Evolutionary conservation across 2,797 vertebrate species (phyloP).

Genomic region (Malacoctenus gilli): DNA sequence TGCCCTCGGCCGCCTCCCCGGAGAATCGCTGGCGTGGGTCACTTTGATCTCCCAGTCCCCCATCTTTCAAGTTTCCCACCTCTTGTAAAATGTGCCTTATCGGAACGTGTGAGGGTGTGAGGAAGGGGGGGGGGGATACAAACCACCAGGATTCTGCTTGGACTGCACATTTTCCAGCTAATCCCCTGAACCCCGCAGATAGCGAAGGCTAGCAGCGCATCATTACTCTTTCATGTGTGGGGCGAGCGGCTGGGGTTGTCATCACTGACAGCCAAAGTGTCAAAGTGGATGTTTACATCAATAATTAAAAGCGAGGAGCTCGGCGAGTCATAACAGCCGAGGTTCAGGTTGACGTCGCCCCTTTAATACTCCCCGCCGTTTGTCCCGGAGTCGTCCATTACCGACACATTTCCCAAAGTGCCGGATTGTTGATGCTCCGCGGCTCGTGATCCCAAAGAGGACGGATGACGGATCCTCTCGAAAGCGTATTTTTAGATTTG

Average conservation of each 20-base stretch:
- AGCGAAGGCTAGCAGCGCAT: conserved; percentile 42
- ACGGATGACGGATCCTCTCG: not conserved
- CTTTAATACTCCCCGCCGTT: conserved; percentile 50
- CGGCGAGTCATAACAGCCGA: conserved; percentile 46
- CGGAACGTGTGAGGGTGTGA: conserved; percentile 14
- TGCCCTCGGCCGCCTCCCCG: conserved; percentile 30
- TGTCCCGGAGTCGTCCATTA: conserved; percentile 33
- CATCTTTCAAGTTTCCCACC: conserved; percentile 57
- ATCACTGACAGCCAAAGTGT: conserved; percentile 61
- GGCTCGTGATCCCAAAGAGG: conserved; percentile 18
- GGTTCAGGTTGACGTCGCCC: conserved; percentile 27
- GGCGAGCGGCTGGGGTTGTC: conserved; percentile 50
- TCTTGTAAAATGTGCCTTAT: conserved; percentile 53
- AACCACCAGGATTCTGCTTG: conserved; percentile 31
- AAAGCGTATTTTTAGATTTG: not conserved
- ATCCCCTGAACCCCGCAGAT: conserved; percentile 55
- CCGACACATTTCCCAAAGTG: conserved; percentile 31
- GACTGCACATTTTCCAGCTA: conserved; percentile 57
- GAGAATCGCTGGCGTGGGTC: conserved; percentile 45
- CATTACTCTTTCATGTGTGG: conserved; percentile 71
- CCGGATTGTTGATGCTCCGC: conserved; percentile 26
- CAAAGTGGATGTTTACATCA: conserved; percentile 70
- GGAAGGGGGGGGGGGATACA: conserved; percentile 1
- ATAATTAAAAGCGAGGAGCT: conserved; percentile 65
- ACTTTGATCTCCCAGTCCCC: conserved; percentile 58